Conservation (phyloP, 1,140 invertebrate species). For the Drosophila hydei region DNA sequence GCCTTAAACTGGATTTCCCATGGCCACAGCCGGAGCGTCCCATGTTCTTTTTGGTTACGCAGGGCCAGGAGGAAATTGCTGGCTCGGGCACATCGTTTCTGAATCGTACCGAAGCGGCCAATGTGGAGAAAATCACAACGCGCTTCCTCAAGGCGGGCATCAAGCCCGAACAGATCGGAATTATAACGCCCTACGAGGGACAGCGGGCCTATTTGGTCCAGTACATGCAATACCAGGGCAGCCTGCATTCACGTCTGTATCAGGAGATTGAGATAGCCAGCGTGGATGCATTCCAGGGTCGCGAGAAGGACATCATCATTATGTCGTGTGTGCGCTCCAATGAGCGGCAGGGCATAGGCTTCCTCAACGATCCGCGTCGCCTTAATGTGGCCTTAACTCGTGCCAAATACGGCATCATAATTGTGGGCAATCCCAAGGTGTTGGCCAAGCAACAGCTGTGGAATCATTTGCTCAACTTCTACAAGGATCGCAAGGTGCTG, state of each 20-base stretch:
- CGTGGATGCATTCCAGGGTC: slow-evolving; percentile 98
- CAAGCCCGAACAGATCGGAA: slow-evolving; percentile 99
- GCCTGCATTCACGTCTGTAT: slow-evolving; percentile 97
- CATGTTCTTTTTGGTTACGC: slow-evolving; percentile 99
- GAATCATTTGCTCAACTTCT: slow-evolving; percentile 99
- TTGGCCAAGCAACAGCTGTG: slow-evolving; percentile 98
- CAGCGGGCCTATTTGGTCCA: slow-evolving; percentile 99
- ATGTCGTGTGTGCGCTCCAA: slow-evolving; percentile 98
- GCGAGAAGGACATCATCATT: slow-evolving; percentile 99
- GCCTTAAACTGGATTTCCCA: slow-evolving; percentile 97
- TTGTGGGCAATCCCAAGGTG: slow-evolving; percentile 99
- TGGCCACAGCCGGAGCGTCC: slow-evolving; percentile 98
- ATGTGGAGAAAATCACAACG: slow-evolving; percentile 98
- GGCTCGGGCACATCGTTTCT: slow-evolving; percentile 99
- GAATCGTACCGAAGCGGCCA: slow-evolving; percentile 98
- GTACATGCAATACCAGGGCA: slow-evolving; percentile 99
- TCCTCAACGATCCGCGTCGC: slow-evolving; percentile 98
- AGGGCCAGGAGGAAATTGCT: slow-evolving; percentile 99
- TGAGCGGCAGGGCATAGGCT: slow-evolving; percentile 97
- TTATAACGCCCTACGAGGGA: slow-evolving; percentile 99
- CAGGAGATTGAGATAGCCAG: slow-evolving; percentile 99
- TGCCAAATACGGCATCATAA: slow-evolving; percentile 98
- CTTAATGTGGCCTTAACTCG: slow-evolving; percentile 99
- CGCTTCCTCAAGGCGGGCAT: slow-evolving; percentile 97
- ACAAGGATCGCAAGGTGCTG: slow-evolving; percentile 98